Evolutionary conservation across 2,888 invertebrate genomes (phyloP).

Genomic region (Trachelus tabidus): DNA sequence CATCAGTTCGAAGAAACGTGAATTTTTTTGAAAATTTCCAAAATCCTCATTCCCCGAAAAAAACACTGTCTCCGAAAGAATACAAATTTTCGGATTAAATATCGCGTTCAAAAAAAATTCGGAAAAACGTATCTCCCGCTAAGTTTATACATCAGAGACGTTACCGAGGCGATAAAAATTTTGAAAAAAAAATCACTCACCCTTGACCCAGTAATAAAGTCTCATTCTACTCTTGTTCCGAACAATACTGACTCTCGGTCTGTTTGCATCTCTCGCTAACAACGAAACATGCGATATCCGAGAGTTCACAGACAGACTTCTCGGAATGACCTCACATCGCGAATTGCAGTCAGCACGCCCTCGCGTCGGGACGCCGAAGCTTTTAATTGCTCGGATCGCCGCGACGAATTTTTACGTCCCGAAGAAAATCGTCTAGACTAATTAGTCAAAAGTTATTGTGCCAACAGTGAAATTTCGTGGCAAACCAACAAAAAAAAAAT

Average conservation of each 20-base stretch:
- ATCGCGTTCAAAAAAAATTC: not conserved
- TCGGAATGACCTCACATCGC: slow-evolving; percentile 51
- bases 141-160: not conserved
- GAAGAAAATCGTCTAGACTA: slow-evolving; percentile 4
- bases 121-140: not conserved
- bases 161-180: not conserved
- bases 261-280: slow-evolving; percentile 33
- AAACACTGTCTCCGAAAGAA: no score
- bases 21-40: not conserved
- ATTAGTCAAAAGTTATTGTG: not conserved
- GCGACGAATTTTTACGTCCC: not conserved
- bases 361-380: slow-evolving; percentile 33
- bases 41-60: no score
- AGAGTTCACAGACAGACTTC: slow-evolving; percentile 52
- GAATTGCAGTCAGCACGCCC: slow-evolving; percentile 38
- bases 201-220: slow-evolving; percentile 17
- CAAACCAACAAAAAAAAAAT: not conserved
- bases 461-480: not conserved
- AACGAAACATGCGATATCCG: slow-evolving; percentile 36
- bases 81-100: not conserved
- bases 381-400: slow-evolving; percentile 37
- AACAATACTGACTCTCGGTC: slow-evolving; percentile 5
- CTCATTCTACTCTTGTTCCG: not conserved
- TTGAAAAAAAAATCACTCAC: not conserved
- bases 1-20: not conserved